Conservation (phyloP, 2,888 invertebrate genomes). For the Strigamia transsilvanica region DNA sequence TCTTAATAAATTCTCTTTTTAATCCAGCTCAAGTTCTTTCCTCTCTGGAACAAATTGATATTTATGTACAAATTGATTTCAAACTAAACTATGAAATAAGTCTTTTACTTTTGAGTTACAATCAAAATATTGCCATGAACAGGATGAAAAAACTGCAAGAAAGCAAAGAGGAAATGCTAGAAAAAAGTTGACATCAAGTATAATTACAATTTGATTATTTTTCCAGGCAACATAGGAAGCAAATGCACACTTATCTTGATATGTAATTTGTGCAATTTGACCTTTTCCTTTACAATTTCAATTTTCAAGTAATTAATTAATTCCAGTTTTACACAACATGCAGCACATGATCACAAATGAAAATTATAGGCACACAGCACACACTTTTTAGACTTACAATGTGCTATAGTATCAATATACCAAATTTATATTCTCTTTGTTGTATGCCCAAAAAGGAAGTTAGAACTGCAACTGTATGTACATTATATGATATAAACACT, state of each 20-base stretch:
- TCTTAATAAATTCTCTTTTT: neutral
- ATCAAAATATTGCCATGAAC: too few species aligned
- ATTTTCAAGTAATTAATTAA: neutral
- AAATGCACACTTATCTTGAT: constrained; percentile 29
- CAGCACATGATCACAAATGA: neutral
- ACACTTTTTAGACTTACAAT: neutral
- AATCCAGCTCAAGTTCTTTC: neutral
- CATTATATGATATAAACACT: constrained; percentile 7
- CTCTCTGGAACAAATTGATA: too few species aligned
- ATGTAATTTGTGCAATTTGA: constrained; percentile 45
- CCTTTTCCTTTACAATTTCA: neutral
- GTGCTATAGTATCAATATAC: too few species aligned
- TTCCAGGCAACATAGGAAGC: constrained; percentile 25
- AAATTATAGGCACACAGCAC: neutral
- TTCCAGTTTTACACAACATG: neutral
- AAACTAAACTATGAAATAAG: too few species aligned
- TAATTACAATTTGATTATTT: constrained; percentile 29
- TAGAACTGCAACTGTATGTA: neutral
- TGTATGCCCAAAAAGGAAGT: neutral
- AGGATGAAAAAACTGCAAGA: neutral
- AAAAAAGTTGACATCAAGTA: neutral
- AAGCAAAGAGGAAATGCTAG: constrained; percentile 1
- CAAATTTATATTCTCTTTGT: neutral
- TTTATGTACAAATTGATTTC: too few species aligned
- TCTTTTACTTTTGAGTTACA: too few species aligned